Conservation (phyloP, 2,797 vertebrate species). For the Saguinus oedipus region DNA sequence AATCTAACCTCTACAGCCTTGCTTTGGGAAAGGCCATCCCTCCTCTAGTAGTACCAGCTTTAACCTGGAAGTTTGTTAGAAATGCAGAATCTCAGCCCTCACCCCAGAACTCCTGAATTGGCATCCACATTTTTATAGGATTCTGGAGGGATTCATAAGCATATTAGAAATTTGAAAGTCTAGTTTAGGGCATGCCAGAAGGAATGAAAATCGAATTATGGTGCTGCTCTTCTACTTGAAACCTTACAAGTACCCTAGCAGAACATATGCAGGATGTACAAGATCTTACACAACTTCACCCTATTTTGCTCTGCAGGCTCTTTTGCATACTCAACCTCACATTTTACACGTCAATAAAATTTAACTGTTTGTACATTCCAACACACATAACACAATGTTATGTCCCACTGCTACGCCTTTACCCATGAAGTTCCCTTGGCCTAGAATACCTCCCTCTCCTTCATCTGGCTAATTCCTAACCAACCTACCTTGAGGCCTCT, state of each 20-base stretch:
- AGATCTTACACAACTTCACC: background rate
- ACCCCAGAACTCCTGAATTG: background rate
- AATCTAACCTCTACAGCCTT: background rate
- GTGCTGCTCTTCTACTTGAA: background rate
- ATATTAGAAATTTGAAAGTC: background rate
- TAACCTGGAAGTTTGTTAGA: background rate
- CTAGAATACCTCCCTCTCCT: background rate
- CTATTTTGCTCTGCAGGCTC: background rate
- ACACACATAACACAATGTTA: background rate
- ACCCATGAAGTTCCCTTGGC: background rate
- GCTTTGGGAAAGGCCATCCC: background rate
- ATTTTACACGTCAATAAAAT: background rate
- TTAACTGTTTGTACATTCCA: background rate
- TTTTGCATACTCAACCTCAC: background rate
- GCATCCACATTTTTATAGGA: background rate
- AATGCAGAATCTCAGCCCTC: background rate
- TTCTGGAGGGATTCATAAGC: background rate
- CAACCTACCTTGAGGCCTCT: background rate
- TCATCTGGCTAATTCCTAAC: background rate
- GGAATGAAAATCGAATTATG: background rate
- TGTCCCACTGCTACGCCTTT: background rate
- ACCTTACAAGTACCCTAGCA: background rate
- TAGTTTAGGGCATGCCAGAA: background rate
- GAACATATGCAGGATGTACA: background rate
- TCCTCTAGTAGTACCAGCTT: background rate